A percentile compares a stretch with the other conserved stretches of the same genome.
These are phyloP conservation scores for Phyllostomus hastatus DNA, from an alignment of 2,113 vertebrate genomes.

Conservation along the genomic window DNA sequence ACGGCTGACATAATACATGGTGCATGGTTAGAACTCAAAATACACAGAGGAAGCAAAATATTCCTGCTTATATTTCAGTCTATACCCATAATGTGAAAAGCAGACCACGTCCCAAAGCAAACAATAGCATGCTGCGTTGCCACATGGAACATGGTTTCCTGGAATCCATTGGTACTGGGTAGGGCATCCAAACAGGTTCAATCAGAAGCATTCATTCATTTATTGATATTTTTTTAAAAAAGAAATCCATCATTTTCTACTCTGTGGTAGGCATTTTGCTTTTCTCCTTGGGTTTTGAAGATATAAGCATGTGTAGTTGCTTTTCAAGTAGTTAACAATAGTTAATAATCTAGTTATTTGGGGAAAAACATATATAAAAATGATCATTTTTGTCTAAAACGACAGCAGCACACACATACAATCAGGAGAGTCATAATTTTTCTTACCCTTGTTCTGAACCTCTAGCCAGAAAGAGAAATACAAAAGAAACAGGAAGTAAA, in stretches of 20 bases:
- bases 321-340: not conserved
- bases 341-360: not conserved
- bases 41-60: not conserved
- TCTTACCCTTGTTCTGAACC: not conserved
- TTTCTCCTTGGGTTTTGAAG: not conserved
- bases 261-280: not conserved
- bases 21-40: not conserved
- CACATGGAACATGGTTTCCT: not conserved
- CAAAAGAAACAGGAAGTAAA: not conserved
- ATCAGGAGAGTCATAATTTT: not conserved
- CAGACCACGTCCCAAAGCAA: not conserved
- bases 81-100: not conserved
- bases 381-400: not conserved
- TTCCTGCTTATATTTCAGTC: not conserved
- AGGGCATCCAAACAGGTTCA: not conserved
- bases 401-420: not conserved
- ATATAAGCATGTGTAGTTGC: not conserved
- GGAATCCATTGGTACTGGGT: fast-evolving
- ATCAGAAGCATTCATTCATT: not conserved
- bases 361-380: not conserved
- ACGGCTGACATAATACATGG: not conserved
- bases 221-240: not conserved
- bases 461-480: not conserved
- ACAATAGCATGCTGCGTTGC: not conserved
- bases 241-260: not conserved